Evolutionary conservation across 2,888 invertebrate genomes (phyloP).

Genomic region (Subacronicta megacephala): DNA sequence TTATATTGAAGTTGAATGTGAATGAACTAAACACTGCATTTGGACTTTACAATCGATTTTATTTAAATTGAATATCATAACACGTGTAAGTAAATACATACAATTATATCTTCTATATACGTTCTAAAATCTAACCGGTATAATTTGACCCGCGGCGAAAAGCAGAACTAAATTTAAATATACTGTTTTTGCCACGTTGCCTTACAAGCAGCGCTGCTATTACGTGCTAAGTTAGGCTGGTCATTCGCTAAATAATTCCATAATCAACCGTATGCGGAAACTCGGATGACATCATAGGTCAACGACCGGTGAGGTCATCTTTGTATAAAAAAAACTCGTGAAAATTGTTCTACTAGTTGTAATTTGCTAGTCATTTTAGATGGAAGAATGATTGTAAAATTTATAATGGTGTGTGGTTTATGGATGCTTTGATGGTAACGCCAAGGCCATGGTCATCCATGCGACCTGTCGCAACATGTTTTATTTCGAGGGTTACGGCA

Average conservation of each 20-base stretch:
- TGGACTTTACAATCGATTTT: too few relatives aligned
- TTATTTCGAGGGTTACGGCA: background rate
- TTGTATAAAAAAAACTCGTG: constrained; percentile 26
- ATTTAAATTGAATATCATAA: background rate
- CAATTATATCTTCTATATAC: constrained; percentile 3
- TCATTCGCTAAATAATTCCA: constrained; percentile 20
- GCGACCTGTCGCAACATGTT: background rate
- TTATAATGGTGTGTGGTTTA: constrained; percentile 6
- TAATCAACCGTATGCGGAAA: constrained; percentile 39
- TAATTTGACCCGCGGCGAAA: background rate
- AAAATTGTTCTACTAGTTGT: constrained; percentile 27
- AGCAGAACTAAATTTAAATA: background rate
- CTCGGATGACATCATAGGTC: constrained; percentile 41
- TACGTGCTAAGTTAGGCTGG: constrained; percentile 4
- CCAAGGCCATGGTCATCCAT: background rate
- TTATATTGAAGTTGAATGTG: too few relatives aligned
- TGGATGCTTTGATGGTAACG: background rate
- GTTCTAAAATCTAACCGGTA: background rate
- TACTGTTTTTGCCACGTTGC: background rate
- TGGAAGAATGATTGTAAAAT: constrained; percentile 24
- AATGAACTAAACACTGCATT: too few relatives aligned
- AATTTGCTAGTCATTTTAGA: constrained; percentile 33
- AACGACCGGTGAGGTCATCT: constrained; percentile 47
- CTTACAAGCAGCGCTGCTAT: background rate
- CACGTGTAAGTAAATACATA: constrained; percentile 10